Percentiles rank a stretch among this genome's conserved stretches.
These are phyloP conservation scores for Tetraodon nigroviridis DNA, from an alignment of 2,113 vertebrate genomes.

Conservation along the genomic window DNA sequence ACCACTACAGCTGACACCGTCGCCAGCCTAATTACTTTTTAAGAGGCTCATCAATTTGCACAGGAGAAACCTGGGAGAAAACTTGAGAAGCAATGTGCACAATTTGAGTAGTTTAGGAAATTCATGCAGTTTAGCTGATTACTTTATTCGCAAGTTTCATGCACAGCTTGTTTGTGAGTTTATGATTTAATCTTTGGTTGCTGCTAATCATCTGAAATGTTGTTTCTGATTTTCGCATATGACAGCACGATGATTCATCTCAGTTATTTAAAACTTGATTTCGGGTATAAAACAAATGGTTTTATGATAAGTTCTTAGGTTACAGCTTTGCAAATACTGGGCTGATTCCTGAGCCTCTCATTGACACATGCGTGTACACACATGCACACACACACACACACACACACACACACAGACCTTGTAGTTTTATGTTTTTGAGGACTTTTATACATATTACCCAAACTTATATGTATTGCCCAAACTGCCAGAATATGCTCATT, in stretches of 20 bases:
- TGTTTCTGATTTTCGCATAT: background rate
- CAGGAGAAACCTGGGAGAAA: slow-evolving; percentile 38
- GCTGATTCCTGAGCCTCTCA: slow-evolving; percentile 13
- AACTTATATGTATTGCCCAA: too few relatives aligned
- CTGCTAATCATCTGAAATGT: background rate
- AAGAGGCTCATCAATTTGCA: slow-evolving; percentile 66
- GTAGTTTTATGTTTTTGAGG: too few relatives aligned
- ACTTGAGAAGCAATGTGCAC: slow-evolving; percentile 20
- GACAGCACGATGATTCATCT: background rate
- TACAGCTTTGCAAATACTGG: slow-evolving; percentile 4
- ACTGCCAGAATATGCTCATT: too few relatives aligned
- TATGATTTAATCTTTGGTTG: background rate
- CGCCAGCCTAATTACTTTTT: slow-evolving; percentile 67
- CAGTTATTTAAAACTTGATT: background rate
- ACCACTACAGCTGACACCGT: slow-evolving; percentile 24
- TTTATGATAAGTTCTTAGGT: background rate
- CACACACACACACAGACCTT: too few relatives aligned
- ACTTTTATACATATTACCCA: too few relatives aligned
- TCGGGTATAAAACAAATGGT: background rate
- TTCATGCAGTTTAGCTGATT: slow-evolving; percentile 2
- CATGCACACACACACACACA: too few relatives aligned
- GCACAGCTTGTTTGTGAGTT: background rate
- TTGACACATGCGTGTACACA: background rate
- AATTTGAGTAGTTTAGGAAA: slow-evolving; percentile 29
- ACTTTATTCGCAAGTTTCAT: slow-evolving; percentile 34